These are phyloP conservation scores for Oreonectes daqikongensis DNA, from an alignment of 2,797 vertebrate species.

Conservation along the genomic window DNA sequence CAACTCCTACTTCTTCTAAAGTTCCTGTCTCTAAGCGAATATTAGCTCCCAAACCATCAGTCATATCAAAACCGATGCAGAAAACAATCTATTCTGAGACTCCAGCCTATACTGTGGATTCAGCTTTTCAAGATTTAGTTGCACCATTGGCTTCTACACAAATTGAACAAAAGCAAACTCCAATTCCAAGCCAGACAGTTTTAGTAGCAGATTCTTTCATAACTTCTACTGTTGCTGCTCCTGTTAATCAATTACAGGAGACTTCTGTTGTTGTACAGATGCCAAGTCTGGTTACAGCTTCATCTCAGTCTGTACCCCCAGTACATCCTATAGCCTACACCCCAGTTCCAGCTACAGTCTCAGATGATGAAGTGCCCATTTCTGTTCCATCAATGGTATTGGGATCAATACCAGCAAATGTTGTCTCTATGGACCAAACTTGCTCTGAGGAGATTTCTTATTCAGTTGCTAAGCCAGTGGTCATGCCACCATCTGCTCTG, in stretches of 20 bases:
- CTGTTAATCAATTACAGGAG: constrained; percentile 28
- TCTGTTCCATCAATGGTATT: constrained; percentile 18
- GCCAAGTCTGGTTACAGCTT: constrained; percentile 40
- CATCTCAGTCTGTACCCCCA: constrained; percentile 9
- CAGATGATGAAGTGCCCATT: constrained; percentile 19
- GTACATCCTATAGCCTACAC: neutral
- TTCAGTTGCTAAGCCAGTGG: constrained; percentile 12
- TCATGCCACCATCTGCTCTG: constrained; percentile 21
- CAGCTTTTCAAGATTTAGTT: constrained; percentile 56
- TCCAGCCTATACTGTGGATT: constrained; percentile 64
- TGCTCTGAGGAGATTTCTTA: constrained; percentile 7
- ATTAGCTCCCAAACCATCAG: constrained; percentile 34
- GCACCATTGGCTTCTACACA: constrained; percentile 23
- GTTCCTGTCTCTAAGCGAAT: constrained; percentile 33
- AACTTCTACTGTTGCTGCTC: constrained; percentile 45
- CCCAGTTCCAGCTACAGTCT: constrained; percentile 7
- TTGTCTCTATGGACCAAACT: neutral
- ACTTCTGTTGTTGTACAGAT: constrained; percentile 68
- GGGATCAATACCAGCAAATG: neutral
- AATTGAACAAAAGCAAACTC: constrained; percentile 45
- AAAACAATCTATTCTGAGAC: constrained; percentile 65
- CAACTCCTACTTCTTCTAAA: constrained; percentile 29
- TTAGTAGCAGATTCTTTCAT: constrained; percentile 39
- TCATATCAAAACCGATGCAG: constrained; percentile 18
- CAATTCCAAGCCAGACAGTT: constrained; percentile 25